phyloP scores from a whole-genome alignment of 2,113 vertebrate species.

The Brachypodius melanocephalos region DNA sequence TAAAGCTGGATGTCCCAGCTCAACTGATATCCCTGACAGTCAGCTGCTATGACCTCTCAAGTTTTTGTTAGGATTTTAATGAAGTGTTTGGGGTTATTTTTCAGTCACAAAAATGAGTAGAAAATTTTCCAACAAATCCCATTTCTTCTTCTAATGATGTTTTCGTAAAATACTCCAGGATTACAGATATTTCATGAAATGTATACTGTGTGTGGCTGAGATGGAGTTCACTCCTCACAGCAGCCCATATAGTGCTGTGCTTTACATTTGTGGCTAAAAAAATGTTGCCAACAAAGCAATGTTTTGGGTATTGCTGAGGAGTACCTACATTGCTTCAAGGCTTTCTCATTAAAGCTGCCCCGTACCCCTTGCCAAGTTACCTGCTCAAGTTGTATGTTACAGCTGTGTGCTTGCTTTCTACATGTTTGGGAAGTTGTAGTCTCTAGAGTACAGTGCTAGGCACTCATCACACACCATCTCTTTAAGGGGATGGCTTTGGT shows the following conservation, averaged over 20 bases:
- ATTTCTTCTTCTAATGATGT: background rate
- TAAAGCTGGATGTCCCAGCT: background rate
- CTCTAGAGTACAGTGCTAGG: background rate
- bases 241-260: background rate
- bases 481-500: background rate
- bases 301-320: background rate
- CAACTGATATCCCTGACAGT: background rate
- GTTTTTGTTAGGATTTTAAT: background rate
- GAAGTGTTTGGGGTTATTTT: background rate
- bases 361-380: fast-evolving
- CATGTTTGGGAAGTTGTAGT: background rate
- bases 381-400: background rate
- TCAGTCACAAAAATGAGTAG: background rate
- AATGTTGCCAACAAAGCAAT: background rate
- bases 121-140: background rate
- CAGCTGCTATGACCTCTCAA: background rate
- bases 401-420: background rate
- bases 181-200: background rate
- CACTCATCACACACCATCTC: background rate
- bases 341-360: background rate
- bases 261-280: background rate
- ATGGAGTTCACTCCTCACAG: background rate
- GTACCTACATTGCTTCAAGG: background rate
- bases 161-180: background rate
- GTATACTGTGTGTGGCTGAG: background rate